A percentile compares a stretch with the other conserved stretches of the same genome.
These are phyloP conservation scores for Dolichoris vasculosae DNA, from an alignment of 1,140 invertebrate species.

Conservation along the genomic window DNA sequence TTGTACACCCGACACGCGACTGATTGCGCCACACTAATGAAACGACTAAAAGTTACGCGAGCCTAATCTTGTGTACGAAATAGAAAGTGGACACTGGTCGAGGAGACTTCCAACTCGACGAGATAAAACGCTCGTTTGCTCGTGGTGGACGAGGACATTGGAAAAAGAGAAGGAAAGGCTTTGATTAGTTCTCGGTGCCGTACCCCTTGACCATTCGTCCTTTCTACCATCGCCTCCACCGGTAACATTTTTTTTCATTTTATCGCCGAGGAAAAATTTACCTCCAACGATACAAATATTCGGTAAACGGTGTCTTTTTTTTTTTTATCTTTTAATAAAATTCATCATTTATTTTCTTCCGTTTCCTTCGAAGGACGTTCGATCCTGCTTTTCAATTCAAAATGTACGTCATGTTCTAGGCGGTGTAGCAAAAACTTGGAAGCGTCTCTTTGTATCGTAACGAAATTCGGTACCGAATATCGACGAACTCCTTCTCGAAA, in stretches of 20 bases:
- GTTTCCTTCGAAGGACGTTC: too few species aligned
- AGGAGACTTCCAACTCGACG: conserved; percentile 18
- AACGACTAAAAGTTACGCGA: conserved; percentile 65
- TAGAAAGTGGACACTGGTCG: conserved; percentile 51
- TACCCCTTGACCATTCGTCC: not conserved
- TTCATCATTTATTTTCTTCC: too few species aligned
- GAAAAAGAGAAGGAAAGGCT: not conserved
- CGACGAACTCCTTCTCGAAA: too few species aligned
- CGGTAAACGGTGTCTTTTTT: too few species aligned
- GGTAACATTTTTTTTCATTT: not conserved
- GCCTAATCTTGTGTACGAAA: conserved; percentile 65
- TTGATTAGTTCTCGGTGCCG: conserved; percentile 38
- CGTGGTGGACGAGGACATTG: not conserved
- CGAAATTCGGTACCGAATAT: too few species aligned
- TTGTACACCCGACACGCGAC: conserved; percentile 43
- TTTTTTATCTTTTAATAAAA: too few species aligned
- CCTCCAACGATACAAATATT: not conserved
- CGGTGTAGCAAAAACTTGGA: too few species aligned
- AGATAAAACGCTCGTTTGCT: conserved; percentile 42
- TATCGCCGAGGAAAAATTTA: not conserved
- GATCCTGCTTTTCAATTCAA: too few species aligned
- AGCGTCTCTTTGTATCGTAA: too few species aligned
- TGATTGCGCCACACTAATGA: conserved; percentile 72
- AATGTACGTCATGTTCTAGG: too few species aligned
- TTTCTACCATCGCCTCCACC: not conserved